These are phyloP conservation scores for Zophobas morio DNA, from an alignment of 1,140 invertebrate genomes.

Conservation along the genomic window DNA sequence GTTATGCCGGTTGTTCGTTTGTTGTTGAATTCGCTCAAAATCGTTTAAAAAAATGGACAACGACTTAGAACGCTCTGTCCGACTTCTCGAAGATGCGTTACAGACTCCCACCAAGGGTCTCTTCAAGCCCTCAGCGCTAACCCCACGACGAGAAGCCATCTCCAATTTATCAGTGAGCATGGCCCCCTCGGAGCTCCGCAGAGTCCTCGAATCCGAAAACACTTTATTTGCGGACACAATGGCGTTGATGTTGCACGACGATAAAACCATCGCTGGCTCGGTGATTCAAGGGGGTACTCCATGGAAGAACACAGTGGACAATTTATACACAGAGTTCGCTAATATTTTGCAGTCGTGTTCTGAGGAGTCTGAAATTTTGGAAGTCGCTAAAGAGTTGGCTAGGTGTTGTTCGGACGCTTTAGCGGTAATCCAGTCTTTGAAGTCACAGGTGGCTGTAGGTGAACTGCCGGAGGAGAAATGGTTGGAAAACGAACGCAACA, in stretches of 20 bases:
- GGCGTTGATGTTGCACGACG: constrained; percentile 62
- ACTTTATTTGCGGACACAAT: constrained; percentile 66
- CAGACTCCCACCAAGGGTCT: constrained; percentile 57
- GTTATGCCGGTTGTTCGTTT: constrained; percentile 21
- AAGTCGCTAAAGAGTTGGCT: constrained; percentile 73
- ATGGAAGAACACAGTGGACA: constrained; percentile 70
- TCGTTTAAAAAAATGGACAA: constrained; percentile 59
- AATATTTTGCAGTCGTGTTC: constrained; percentile 72
- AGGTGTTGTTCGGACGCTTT: constrained; percentile 72
- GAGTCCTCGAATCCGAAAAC: constrained; percentile 57
- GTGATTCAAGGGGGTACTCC: constrained; percentile 68
- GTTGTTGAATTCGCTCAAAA: not conserved
- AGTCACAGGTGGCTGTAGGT: constrained; percentile 66
- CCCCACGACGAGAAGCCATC: constrained; percentile 19
- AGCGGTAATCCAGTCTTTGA: constrained; percentile 68
- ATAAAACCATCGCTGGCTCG: constrained; percentile 67
- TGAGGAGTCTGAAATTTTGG: constrained; percentile 71
- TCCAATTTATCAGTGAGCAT: constrained; percentile 63
- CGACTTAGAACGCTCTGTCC: constrained; percentile 63
- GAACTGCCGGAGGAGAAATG: constrained; percentile 71
- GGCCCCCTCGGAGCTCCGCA: constrained; percentile 62
- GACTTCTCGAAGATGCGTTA: constrained; percentile 64
- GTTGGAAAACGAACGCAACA: constrained; percentile 87
- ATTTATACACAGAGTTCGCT: constrained; percentile 74
- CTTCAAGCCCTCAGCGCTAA: constrained; percentile 54